Evolutionary conservation across 1,140 invertebrate genomes (phyloP), one percentile per base, ranked within the genome.

Genomic region (Agraylea sexmaculata): DNA sequence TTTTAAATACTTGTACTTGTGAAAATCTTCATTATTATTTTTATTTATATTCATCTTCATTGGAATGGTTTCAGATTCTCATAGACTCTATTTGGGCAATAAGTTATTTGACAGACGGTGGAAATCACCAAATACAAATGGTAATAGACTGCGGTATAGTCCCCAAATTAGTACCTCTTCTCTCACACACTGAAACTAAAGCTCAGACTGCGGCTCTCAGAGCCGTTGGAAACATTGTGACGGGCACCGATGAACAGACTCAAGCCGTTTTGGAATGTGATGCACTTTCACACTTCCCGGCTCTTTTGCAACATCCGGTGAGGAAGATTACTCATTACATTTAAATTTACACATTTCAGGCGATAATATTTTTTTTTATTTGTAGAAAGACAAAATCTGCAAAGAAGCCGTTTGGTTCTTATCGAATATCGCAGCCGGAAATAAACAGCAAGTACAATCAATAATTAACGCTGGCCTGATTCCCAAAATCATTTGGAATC

Each of bases 21-120:
- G 23, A 27, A n/a, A 25, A 16, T 49, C 31, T 3, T 42, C 13
- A 37, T 27, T 31, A 30, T 35, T 42, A 4, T 48, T 35, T 43
- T 50, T 43, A 45, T 48, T 56, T 52, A n/a, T n/a, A n/a, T n/a
- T n/a, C n/a, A n/a, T n/a, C n/a, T n/a, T n/a, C n/a, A n/a, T n/a
- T n/a, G n/a, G n/a, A n/a, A n/a, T n/a, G n/a, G n/a, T 65, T 74
- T 45, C 59, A 92, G 85, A 96, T 99, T 56, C 71, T 99, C 53
- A 91, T 99, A 34, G 95, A 99, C 60, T 97, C 95, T 33, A 90
- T 99, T 25, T 99, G 95, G 96, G 94, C 95, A 18, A 75, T 99
- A 44, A 98, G 94, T 55, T 99, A 99, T 69, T 65, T 99, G 51
- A 99, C 95, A 31, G 94, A 98, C 57, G 90, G 89, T 42, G 95